A percentile compares a stretch with the other conserved stretches of the same genome.
Conservation (phyloP, 2,797 vertebrate species). For the Hephaestus fuliginosus region DNA sequence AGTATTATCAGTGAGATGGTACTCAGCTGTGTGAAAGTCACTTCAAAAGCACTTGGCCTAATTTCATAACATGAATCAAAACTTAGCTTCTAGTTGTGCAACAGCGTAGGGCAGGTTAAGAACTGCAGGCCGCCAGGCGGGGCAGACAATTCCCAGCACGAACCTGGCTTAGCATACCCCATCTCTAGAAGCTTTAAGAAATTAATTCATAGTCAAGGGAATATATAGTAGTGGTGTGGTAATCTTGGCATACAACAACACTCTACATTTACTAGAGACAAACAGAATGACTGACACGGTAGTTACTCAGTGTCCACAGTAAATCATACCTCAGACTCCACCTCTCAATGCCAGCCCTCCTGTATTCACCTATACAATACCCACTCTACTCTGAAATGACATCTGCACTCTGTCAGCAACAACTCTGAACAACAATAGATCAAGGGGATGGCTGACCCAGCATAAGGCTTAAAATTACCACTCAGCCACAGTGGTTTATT, state of each 20-base stretch:
- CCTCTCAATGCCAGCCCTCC: not conserved
- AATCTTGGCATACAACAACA: not conserved
- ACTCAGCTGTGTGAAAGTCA: not conserved
- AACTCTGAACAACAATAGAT: conserved; percentile 2
- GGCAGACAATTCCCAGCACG: conserved; percentile 7
- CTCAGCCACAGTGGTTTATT: not conserved
- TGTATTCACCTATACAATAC: not conserved
- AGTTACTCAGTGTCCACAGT: not conserved
- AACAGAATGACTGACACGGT: not conserved
- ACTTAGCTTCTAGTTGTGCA: conserved; percentile 36
- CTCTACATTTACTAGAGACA: not conserved
- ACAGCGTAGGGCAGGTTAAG: conserved; percentile 49
- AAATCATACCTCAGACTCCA: not conserved
- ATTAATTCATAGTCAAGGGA: conserved; percentile 5
- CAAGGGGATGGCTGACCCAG: conserved; percentile 3
- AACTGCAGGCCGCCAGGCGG: conserved; percentile 29
- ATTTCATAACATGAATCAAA: conserved; percentile 36
- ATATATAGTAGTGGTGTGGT: not conserved
- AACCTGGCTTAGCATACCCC: not conserved
- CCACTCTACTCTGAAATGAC: conserved; percentile 4
- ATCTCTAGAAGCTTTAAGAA: not conserved
- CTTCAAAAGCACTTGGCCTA: not conserved
- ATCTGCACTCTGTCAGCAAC: conserved; percentile 5
- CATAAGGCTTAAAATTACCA: conserved; percentile 1
- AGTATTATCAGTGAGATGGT: not conserved